Evolutionary conservation across 2,113 vertebrate genomes (phyloP).

Genomic region (Xiphophorus maculatus): DNA sequence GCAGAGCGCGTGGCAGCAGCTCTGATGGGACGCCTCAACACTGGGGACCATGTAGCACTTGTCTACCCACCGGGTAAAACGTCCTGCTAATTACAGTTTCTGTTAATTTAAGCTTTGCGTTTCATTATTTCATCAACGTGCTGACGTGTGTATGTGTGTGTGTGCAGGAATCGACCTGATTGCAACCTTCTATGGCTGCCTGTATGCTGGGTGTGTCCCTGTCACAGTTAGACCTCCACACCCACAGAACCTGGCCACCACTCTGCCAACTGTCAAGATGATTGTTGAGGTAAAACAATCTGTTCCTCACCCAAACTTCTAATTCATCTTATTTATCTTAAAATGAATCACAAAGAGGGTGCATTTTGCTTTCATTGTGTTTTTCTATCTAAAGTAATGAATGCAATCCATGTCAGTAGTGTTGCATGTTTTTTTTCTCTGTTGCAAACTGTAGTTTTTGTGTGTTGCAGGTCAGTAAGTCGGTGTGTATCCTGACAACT

Average conservation of each 20-base stretch:
- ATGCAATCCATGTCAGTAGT: neutral
- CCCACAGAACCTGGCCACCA: slow-evolving; percentile 92
- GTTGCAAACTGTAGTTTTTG: neutral
- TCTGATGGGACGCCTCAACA: slow-evolving; percentile 84
- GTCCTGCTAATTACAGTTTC: neutral
- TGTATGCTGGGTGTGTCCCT: slow-evolving; percentile 92
- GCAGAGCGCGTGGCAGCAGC: slow-evolving; percentile 90
- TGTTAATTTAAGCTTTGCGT: neutral
- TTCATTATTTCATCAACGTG: neutral
- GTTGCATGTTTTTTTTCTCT: neutral
- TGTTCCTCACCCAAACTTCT: neutral
- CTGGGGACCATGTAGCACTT: slow-evolving; percentile 93
- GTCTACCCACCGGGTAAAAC: slow-evolving; percentile 93
- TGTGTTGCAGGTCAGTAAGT: slow-evolving; percentile 91
- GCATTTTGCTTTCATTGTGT: neutral
- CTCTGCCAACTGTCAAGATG: slow-evolving; percentile 96
- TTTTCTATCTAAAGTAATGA: neutral
- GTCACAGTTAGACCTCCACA: slow-evolving; percentile 94
- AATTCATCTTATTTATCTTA: neutral
- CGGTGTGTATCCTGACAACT: slow-evolving; percentile 92
- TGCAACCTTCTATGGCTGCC: slow-evolving; percentile 94
- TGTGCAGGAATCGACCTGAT: slow-evolving; percentile 91
- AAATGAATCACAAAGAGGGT: neutral
- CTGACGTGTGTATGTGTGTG: neutral
- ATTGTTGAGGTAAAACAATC: slow-evolving; percentile 88